Evolutionary conservation across 2,113 vertebrate species (phyloP).

Genomic region (Ibidorhyncha struthersii): DNA sequence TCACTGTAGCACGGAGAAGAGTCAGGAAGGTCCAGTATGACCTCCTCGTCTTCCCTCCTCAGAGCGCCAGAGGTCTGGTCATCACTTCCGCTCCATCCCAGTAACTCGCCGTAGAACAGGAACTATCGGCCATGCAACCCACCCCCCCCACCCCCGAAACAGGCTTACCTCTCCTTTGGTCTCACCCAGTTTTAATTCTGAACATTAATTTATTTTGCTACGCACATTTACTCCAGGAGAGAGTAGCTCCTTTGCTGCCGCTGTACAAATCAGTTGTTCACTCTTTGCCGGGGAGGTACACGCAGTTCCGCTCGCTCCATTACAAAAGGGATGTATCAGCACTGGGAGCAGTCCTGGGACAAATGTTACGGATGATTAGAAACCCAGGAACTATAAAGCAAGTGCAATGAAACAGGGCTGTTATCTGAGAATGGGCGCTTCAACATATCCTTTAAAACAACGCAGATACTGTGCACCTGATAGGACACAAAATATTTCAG

Average conservation of each 20-base stretch:
- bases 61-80: not conserved
- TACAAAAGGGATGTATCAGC: not conserved
- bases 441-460: not conserved
- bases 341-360: not conserved
- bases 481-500: not conserved
- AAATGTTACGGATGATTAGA: not conserved
- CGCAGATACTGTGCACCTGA: not conserved
- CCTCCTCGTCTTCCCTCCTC: not conserved
- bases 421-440: not conserved
- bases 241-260: not conserved
- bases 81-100: not conserved
- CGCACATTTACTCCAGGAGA: not conserved
- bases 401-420: not conserved
- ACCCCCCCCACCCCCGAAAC: not conserved
- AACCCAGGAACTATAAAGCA: not conserved
- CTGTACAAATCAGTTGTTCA: not conserved
- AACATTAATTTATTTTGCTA: not conserved
- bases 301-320: not conserved
- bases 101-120: not conserved
- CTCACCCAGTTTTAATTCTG: not conserved
- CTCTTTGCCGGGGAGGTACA: not conserved
- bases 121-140: not conserved
- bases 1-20: not conserved
- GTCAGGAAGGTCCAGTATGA: not conserved
- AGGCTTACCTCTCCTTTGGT: not conserved